Base-by-base conservation (phyloP, 2,113 vertebrate genomes). In the Paracanthobrama guichenoti region DNA sequence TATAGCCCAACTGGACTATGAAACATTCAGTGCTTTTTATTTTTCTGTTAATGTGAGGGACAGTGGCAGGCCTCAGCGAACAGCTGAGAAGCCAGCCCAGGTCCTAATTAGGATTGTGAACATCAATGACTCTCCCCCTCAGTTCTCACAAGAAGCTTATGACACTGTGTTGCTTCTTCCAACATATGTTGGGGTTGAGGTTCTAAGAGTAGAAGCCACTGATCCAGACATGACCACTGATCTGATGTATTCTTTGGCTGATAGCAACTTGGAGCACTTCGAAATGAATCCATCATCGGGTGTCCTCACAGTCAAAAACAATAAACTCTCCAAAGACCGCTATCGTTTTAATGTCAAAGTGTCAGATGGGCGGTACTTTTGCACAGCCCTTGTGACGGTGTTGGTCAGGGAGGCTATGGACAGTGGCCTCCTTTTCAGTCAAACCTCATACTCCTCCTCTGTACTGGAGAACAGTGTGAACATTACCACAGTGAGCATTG, bases 111-210 rank as follows among this genome's bases (percentile, higher is more conserved):
- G 96, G 88, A 96, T 99, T 73, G 93, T 93, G 39, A 98, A 99
- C 90, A 93, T 97, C 89, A 99, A 99, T 59, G 98, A 99, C 89
- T 98, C 97, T 20, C 97, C 97, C 2, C 98, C 98, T 20, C 94
- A 94, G 83, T 98, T 99, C 88, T 96, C 93, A 22, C 97, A 97
- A 89, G 94, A 97, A 0, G 93, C 93, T 6, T 99, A 98, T 86
- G 97, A 99, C 84, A 91, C 96, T 0, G 87, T 97, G 53, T 91
- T 99, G 80, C 96, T 99, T 16, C 92, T 99, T 64, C 98, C 98
- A 14, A 99, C 97, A 0, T 99, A 97, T 0, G 12, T 91, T 11
- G 97, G 97, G 9, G 96, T 98, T 6, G 97, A 99, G 87, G 93
- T 97, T 87, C 93, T 99, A 28, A 95, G 88, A 87, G 93, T 99